Evolutionary conservation across 2,797 vertebrate genomes (phyloP).

Genomic region (Gallirallus australis): DNA sequence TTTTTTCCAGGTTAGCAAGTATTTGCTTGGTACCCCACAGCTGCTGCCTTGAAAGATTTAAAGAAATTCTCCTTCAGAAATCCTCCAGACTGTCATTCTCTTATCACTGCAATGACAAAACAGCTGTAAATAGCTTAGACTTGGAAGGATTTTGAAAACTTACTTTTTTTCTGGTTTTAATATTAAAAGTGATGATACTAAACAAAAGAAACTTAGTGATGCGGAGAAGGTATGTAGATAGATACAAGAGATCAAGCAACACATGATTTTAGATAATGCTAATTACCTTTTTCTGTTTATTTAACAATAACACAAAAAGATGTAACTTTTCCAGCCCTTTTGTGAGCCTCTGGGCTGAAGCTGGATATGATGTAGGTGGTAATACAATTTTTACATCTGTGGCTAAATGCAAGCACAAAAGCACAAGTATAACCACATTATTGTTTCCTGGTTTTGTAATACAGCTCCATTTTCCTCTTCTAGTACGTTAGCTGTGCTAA

Average conservation of each 20-base stretch:
- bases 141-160: background rate
- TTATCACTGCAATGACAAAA: background rate
- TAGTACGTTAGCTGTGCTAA: background rate
- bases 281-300: background rate
- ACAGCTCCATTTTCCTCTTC: background rate
- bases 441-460: background rate
- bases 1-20: background rate
- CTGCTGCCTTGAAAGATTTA: background rate
- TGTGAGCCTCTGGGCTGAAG: background rate
- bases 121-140: background rate
- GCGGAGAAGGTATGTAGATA: background rate
- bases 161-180: background rate
- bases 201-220: background rate
- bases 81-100: background rate
- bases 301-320: background rate
- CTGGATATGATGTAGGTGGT: background rate
- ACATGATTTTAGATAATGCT: background rate
- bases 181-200: background rate
- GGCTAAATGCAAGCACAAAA: background rate
- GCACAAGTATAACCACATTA: background rate
- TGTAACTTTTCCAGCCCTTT: background rate
- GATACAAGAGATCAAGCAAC: background rate
- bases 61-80: background rate
- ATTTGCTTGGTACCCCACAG: background rate
- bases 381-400: background rate